Evolutionary conservation across 2,888 invertebrate genomes (phyloP).

Genomic region (Papilio protenor): DNA sequence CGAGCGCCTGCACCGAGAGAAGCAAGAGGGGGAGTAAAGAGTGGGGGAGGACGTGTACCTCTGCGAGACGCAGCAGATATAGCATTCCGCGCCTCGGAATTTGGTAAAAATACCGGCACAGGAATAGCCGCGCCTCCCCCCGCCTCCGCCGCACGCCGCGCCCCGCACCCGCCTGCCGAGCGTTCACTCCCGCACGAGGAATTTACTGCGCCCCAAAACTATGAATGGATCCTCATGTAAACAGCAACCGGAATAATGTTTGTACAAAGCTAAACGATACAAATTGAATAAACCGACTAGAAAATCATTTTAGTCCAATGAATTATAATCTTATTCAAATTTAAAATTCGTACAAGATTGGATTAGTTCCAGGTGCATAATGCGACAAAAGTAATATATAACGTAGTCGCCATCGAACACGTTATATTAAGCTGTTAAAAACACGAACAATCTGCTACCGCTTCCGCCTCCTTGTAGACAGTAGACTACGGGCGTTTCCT

Average conservation of each 20-base stretch:
- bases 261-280: constrained; percentile 9
- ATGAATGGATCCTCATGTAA: constrained; percentile 35
- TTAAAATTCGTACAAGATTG: neutral
- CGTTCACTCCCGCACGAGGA: constrained; percentile 9
- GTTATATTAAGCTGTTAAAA: constrained; percentile 1
- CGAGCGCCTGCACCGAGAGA: neutral
- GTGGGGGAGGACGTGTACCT: constrained; percentile 8
- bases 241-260: constrained; percentile 12
- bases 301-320: constrained; percentile 1
- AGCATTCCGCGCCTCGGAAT: constrained; percentile 40
- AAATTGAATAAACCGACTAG: constrained; percentile 9
- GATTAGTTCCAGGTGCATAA: neutral
- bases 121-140: constrained; percentile 27
- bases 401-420: neutral
- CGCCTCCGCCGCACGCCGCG: neutral
- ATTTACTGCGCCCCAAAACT: constrained; percentile 35
- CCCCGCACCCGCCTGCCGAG: neutral
- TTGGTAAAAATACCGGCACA: constrained; percentile 41
- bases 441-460: neutral
- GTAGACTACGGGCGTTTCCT: neutral
- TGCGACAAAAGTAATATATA: neutral
- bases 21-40: neutral
- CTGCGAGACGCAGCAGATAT: constrained; percentile 25
- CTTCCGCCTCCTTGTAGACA: neutral
- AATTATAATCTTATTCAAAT: neutral